Evolutionary conservation across 2,888 invertebrate genomes (phyloP).

Genomic region (Zaprionus obscuricornis): DNA sequence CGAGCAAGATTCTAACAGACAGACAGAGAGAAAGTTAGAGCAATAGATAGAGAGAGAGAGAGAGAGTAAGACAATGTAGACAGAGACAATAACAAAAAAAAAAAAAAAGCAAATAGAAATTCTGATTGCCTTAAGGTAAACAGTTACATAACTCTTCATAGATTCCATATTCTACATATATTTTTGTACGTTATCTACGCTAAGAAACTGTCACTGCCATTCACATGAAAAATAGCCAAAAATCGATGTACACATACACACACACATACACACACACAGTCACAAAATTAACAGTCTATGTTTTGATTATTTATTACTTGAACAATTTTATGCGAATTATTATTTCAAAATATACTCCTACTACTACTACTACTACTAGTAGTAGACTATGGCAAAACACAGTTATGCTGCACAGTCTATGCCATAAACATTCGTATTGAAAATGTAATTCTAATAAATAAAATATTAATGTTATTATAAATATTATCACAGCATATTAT

Average conservation of each 20-base stretch:
- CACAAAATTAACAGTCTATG: slow-evolving; percentile 40
- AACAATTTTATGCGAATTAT: slow-evolving; percentile 44
- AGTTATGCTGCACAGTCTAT: too few species aligned
- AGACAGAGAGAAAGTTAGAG: slow-evolving; percentile 1
- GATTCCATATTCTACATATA: too few species aligned
- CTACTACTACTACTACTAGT: neutral
- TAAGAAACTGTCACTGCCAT: slow-evolving; percentile 50
- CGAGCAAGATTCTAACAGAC: too few species aligned
- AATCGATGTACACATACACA: slow-evolving; percentile 29
- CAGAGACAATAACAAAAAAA: too few species aligned
- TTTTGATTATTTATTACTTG: slow-evolving; percentile 41
- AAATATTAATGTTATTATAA: too few species aligned
- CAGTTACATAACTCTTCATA: slow-evolving; percentile 57
- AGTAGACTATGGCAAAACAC: neutral
- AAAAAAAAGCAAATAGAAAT: too few species aligned
- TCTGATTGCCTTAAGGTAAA: slow-evolving; percentile 51
- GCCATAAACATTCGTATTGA: neutral
- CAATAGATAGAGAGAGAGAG: neutral
- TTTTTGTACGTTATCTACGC: slow-evolving; percentile 40
- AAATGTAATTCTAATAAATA: slow-evolving; percentile 12
- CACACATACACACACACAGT: too few species aligned
- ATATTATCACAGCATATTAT: too few species aligned
- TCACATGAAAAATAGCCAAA: slow-evolving; percentile 49
- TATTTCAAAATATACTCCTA: neutral
- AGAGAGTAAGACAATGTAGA: too few species aligned